A percentile compares a stretch with the other conserved stretches of the same genome.
These are phyloP conservation scores for Ephestia elutella DNA, from an alignment of 1,140 invertebrate species.

Conservation along the genomic window DNA sequence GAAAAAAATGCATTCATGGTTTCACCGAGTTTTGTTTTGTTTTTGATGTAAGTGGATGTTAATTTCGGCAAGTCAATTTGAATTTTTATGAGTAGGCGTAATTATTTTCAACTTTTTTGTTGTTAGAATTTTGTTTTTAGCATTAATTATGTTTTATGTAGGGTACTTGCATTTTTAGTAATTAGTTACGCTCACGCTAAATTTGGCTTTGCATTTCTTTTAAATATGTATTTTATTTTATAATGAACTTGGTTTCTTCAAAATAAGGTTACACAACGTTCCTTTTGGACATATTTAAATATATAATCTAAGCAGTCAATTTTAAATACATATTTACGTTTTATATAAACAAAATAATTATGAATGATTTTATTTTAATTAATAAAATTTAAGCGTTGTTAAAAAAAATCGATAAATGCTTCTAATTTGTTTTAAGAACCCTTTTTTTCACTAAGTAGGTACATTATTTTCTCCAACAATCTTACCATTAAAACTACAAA, in stretches of 20 bases:
- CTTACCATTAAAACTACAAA: slow-evolving; percentile 1
- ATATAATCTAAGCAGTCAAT: too few species aligned
- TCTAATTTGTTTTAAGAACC: neutral
- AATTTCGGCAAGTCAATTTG: neutral
- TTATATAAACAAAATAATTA: too few species aligned
- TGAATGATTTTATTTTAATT: too few species aligned
- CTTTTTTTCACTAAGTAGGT: neutral
- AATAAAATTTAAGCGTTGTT: neutral
- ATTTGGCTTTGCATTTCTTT: neutral
- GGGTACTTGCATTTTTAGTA: neutral
- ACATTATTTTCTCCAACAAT: neutral
- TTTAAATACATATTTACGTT: too few species aligned
- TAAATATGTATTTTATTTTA: neutral
- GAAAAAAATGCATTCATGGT: neutral
- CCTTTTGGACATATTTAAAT: too few species aligned
- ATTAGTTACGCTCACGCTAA: neutral
- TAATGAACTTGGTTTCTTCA: neutral
- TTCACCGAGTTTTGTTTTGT: slow-evolving; percentile 4
- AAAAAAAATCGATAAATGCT: neutral
- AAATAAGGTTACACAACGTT: too few species aligned
- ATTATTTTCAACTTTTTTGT: neutral
- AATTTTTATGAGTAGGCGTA: neutral
- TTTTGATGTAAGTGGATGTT: neutral
- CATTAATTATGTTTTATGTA: neutral
- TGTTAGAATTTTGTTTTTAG: neutral